Evolutionary conservation across 2,113 vertebrate species (phyloP), one percentile per base, ranked within the genome.

Genomic region (Acrocephalus arundinaceus): DNA sequence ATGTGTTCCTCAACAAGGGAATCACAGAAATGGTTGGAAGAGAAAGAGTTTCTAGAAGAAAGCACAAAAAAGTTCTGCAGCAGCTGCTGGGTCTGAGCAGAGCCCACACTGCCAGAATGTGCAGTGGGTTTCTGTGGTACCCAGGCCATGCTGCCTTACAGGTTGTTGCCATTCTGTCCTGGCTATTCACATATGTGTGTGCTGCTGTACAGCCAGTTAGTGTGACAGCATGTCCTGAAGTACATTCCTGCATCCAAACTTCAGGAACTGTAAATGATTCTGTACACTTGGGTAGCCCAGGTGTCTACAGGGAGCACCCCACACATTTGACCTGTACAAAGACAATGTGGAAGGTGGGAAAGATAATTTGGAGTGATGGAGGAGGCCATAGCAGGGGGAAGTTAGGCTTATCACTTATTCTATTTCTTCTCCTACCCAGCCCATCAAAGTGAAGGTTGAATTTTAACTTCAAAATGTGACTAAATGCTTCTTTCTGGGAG

Each of bases 231-330:
- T 6, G 16, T 15, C 46, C 63, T 28, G n/a, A 70, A 83, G 59
- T 35, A 33, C 11, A 19, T 63, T 88, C 24, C 59, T 4, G 1
- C 2, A 0, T 76, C 48, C 8, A 9, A 18, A 54, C 35, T 25
- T 57, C 14, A 39, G 59, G 33, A 61, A 39, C 30, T 77, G 45
- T 88, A 62, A 87, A 49, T 58, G 35, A 9, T 51, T 76, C 16
- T 41, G 13, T 71, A 51, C 30, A 5, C 0, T 0, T 70, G 35
- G 9, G 16, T 81, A 1, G 0, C 27, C 0, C 21, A 58, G 33
- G 19, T 37, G 19, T 65, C 52, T 59, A 7, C 14, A 43, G 37
- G 15, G 57, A 73, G 28, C 6, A 8, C 11, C 33, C 45, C 86
- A 8, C 22, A 21, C 30, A 16, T 27, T 30, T 25, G 2, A 27